Conservation (phyloP, 2,797 vertebrate genomes). For the Takifugu rubripes region DNA sequence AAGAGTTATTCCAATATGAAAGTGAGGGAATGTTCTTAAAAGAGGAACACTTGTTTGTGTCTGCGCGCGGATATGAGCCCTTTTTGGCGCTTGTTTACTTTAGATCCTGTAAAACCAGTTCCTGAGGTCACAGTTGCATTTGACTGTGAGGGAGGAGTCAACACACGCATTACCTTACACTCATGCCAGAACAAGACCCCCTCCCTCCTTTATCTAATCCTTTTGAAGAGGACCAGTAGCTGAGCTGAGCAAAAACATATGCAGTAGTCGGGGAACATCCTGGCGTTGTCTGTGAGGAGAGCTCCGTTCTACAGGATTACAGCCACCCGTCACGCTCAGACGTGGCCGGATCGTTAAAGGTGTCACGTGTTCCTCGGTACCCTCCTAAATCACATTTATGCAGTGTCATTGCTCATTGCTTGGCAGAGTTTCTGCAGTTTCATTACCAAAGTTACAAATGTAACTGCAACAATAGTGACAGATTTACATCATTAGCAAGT, state of each 20-base stretch:
- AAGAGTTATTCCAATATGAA: background rate
- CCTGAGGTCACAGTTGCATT: slow-evolving; percentile 32
- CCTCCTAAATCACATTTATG: too few relatives aligned
- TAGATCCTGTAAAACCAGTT: slow-evolving; percentile 61
- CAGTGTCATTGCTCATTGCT: too few relatives aligned
- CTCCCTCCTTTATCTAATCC: too few relatives aligned
- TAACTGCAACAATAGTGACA: too few relatives aligned
- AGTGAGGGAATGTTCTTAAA: slow-evolving; percentile 22
- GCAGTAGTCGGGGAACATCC: slow-evolving; percentile 20
- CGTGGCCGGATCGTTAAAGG: too few relatives aligned
- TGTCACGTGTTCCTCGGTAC: too few relatives aligned
- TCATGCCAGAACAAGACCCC: background rate
- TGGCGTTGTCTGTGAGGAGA: slow-evolving; percentile 9
- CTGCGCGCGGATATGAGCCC: background rate
- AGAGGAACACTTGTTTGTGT: background rate
- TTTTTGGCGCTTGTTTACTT: slow-evolving; percentile 14
- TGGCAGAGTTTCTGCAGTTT: too few relatives aligned
- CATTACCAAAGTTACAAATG: too few relatives aligned
- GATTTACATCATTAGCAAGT: too few relatives aligned
- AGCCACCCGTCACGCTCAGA: too few relatives aligned
- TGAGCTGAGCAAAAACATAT: slow-evolving; percentile 46
- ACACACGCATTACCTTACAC: background rate
- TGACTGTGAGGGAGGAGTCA: slow-evolving; percentile 39
- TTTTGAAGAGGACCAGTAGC: slow-evolving; percentile 11
- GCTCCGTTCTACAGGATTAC: background rate